Base-by-base conservation (phyloP, 2,113 vertebrate species). In the Hypomesus transpacificus region DNA sequence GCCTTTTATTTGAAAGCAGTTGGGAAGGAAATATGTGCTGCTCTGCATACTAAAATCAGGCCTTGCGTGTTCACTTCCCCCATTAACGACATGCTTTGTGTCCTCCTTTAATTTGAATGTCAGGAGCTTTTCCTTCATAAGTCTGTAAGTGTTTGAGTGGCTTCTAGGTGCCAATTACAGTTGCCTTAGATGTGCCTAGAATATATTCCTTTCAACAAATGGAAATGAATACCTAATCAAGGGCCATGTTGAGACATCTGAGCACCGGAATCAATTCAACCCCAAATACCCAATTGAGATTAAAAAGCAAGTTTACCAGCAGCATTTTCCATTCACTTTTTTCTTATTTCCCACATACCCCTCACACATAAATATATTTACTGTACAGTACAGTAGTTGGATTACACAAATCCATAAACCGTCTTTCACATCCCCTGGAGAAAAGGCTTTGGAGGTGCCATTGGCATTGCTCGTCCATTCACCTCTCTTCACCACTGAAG, bases 1-100 rank as follows among this genome's bases (percentile, higher is more conserved):
- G 76, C 71, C 57, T 66, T 79, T 75, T 58, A 54, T 60, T 66
- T 72, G 4, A 28, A 16, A n/a, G 70, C 58, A 22, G 22, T 16
- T 54, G 52, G 28, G 63, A 63, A 65, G 11, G 46, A 54, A 80
- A 76, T 16, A 21, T n/a, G 13, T 14, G 62, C 11, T 67, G 59
- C 50, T 84, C 50, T 85, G 70, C 75, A 81, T 78, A 70, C 63
- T 68, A 71, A 81, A 71, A 80, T 78, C 70, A 75, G 1, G 7
- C 26, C 77, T 74, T 9, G 68, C 4, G 11, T 26, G 69, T 72
- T 76, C 64, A 14, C 8, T 76, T 66, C 39, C 76, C 65, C 57
- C 63, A 50, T 79, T 74, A 70, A 46, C 21, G 54, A 72, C 63
- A 71, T 57, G 63, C 72, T 85, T 63, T 62, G 71, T 74, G n/a